These are phyloP conservation scores for Phytoseiulus persimilis DNA, from an alignment of 2,888 invertebrate species.

Conservation along the genomic window DNA sequence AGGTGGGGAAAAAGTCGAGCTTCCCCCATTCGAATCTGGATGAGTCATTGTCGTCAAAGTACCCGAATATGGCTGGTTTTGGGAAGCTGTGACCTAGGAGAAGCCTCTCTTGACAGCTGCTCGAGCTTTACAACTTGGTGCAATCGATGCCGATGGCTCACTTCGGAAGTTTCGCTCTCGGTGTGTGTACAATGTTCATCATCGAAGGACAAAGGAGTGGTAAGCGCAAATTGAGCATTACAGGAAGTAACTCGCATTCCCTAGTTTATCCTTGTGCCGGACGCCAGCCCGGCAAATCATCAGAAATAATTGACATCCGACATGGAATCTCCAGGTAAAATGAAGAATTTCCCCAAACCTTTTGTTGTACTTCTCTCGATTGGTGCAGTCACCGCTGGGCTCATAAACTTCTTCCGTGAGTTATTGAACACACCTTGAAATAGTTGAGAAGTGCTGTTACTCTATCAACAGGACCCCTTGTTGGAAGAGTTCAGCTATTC, in stretches of 20 bases:
- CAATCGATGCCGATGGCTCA: neutral
- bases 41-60: no score
- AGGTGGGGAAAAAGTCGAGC: neutral
- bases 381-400: neutral
- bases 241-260: no score
- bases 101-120: neutral
- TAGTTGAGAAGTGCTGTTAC: no score
- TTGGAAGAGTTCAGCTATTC: no score
- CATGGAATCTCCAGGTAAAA: neutral
- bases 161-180: neutral
- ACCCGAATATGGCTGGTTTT: no score
- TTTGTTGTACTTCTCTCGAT: neutral
- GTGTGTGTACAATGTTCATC: neutral
- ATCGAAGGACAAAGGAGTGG: neutral
- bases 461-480: no score
- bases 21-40: no score
- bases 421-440: neutral
- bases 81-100: no score
- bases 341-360: neutral
- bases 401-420: neutral
- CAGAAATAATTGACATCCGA: neutral
- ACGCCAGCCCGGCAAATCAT: no score
- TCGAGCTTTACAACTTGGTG: neutral
- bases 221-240: neutral
- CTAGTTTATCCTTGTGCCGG: no score